phyloP scores from a whole-genome alignment of 53 echinoderm and acorn worm species.

The Pentamera pediparva region DNA sequence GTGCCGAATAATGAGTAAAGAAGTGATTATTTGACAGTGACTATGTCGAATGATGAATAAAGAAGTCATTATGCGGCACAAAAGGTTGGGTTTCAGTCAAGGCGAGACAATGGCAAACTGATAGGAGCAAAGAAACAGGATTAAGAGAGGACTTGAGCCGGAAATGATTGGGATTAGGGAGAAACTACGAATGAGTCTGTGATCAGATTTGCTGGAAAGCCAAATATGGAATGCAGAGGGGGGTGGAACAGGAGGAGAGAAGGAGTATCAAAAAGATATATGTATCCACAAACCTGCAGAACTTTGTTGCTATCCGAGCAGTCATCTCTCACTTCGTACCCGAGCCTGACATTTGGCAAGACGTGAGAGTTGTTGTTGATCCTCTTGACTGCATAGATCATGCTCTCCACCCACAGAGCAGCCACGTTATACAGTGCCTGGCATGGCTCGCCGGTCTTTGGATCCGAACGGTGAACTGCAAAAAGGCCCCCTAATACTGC shows the following conservation, averaged over 20 bases:
- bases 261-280: background rate
- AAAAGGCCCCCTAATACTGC: conserved; percentile 74
- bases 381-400: conserved; percentile 84
- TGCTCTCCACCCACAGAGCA: conserved; percentile 82
- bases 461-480: conserved; percentile 53
- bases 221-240: too few relatives aligned
- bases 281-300: conserved; percentile 51
- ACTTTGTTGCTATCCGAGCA: conserved; percentile 85
- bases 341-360: conserved; percentile 56
- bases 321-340: conserved; percentile 82
- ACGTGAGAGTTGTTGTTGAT: conserved; percentile 62
- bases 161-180: background rate
- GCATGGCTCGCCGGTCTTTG: conserved; percentile 42
- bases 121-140: too few relatives aligned
- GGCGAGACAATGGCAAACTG: too few relatives aligned
- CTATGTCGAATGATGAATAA: too few relatives aligned
- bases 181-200: too few relatives aligned
- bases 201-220: too few relatives aligned
- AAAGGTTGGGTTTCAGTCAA: too few relatives aligned
- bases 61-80: too few relatives aligned
- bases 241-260: background rate
- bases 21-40: too few relatives aligned
- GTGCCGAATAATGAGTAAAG: too few relatives aligned
- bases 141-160: too few relatives aligned
- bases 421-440: conserved; percentile 47